These are phyloP conservation scores for Danio rerio DNA, from an alignment of 2,113 vertebrate species.

Conservation along the genomic window GRCz12tu NC_133182.1:39495001-39495500, in stretches of 20 bases:
- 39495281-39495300: slow-evolving; percentile 19
- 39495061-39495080: neutral
- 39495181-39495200: slow-evolving; percentile 31
- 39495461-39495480: neutral
- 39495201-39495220: slow-evolving; percentile 1
- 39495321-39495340: slow-evolving; percentile 2
- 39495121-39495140: neutral
- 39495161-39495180: slow-evolving; percentile 22
- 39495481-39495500: neutral
- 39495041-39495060: slow-evolving; percentile 33
- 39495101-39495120: slow-evolving; percentile 5
- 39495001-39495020: neutral
- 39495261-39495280: neutral
- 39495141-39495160: slow-evolving; percentile 14
- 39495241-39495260: slow-evolving; percentile 43
- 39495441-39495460: neutral
- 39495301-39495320: neutral
- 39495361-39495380: neutral
- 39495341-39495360: neutral
- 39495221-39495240: slow-evolving; percentile 19
- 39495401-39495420: neutral
- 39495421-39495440: neutral
- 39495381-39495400: neutral
- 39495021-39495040: slow-evolving; percentile 4
- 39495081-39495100: slow-evolving; percentile 5